Evolutionary conservation across 2,113 vertebrate species (phyloP).

Genomic region (Nesoenas mayeri): DNA sequence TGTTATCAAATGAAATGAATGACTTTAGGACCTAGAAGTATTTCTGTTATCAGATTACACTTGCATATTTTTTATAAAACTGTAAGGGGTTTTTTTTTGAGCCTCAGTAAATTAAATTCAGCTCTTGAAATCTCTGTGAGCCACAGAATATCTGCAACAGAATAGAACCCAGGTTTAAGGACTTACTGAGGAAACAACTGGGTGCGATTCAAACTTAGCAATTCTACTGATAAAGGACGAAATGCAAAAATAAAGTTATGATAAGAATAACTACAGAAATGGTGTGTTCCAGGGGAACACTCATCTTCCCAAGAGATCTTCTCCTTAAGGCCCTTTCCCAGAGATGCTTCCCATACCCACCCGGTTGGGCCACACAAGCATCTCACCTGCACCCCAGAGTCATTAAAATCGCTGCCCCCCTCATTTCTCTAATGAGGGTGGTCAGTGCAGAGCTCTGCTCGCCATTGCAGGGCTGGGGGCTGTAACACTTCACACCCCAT

Average conservation of each 20-base stretch:
- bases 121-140: background rate
- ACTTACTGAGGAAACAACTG: background rate
- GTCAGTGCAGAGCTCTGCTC: rapidly evolving
- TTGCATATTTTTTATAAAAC: background rate
- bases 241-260: background rate
- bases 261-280: background rate
- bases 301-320: background rate
- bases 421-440: rapidly evolving
- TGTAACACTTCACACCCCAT: background rate
- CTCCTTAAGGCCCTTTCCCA: background rate
- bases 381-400: rapidly evolving
- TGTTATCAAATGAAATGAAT: background rate
- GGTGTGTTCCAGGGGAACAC: background rate
- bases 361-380: rapidly evolving
- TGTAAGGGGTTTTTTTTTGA: background rate
- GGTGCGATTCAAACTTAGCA: background rate
- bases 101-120: background rate
- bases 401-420: background rate
- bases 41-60: background rate
- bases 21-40: background rate
- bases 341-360: rapidly evolving
- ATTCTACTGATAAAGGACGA: background rate
- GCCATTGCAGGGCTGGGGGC: rapidly evolving
- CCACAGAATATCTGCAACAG: background rate
- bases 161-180: background rate